phyloP scores from a whole-genome alignment of 2,888 invertebrate genomes.

The Epiblema foenella region DNA sequence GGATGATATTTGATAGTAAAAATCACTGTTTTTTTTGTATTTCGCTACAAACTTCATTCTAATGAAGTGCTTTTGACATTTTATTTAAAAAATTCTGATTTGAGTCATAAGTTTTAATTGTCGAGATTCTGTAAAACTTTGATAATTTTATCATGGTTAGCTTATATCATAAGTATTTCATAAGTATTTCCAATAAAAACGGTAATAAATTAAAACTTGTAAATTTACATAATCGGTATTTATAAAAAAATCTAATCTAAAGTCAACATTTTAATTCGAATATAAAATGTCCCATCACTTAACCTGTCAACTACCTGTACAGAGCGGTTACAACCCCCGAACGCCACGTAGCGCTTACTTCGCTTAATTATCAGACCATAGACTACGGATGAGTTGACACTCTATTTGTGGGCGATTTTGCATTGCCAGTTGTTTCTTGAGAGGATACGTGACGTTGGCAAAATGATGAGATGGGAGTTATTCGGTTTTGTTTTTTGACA shows the following conservation, averaged over 20 bases:
- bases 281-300: conserved; percentile 18
- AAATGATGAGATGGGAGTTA: not conserved
- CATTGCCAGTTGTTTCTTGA: conserved; percentile 15
- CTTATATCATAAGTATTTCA: not conserved
- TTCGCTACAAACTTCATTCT: not conserved
- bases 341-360: conserved; percentile 26
- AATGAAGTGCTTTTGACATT: not conserved
- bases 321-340: conserved; percentile 27
- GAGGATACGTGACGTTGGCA: conserved; percentile 9
- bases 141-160: too few species aligned
- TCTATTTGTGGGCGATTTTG: conserved; percentile 34
- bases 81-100: too few species aligned
- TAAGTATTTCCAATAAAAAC: not conserved
- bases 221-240: not conserved
- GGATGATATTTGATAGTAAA: too few species aligned
- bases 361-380: conserved; percentile 40
- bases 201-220: not conserved
- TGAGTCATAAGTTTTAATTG: too few species aligned
- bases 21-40: too few species aligned
- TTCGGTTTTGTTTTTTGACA: not conserved
- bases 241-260: not conserved
- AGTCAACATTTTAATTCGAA: not conserved
- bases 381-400: conserved; percentile 41
- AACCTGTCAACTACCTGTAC: conserved; percentile 3
- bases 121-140: too few species aligned